phyloP scores from a whole-genome alignment of 2,888 invertebrate genomes.

The Terebella lapidaria region DNA sequence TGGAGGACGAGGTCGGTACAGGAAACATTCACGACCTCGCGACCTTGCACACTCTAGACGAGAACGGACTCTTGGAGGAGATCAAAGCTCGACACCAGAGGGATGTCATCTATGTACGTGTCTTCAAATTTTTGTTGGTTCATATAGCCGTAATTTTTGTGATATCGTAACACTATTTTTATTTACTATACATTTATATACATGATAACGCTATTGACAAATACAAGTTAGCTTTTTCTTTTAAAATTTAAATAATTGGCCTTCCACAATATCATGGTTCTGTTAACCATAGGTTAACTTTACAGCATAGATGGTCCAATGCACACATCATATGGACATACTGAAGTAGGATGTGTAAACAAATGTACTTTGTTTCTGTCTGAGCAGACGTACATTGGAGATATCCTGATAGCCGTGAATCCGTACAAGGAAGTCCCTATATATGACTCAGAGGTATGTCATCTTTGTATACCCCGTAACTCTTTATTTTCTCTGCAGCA shows the following conservation, averaged over 20 bases:
- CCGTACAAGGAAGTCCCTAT: slow-evolving; percentile 24
- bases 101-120: slow-evolving; percentile 34
- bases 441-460: slow-evolving; percentile 11
- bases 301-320: too few species aligned
- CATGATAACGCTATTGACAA: not conserved
- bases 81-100: slow-evolving; percentile 25
- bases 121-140: not conserved
- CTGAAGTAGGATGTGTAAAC: too few species aligned
- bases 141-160: too few species aligned
- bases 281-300: too few species aligned
- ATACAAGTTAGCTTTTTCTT: not conserved
- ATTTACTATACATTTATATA: not conserved
- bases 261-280: too few species aligned
- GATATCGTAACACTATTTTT: not conserved
- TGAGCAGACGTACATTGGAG: slow-evolving; percentile 29
- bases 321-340: not conserved
- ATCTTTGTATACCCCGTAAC: too few species aligned
- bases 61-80: slow-evolving; percentile 30
- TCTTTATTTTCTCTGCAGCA: too few species aligned
- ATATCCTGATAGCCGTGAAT: slow-evolving; percentile 26
- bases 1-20: too few species aligned
- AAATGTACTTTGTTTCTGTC: too few species aligned
- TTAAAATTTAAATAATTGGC: too few species aligned
- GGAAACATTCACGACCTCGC: slow-evolving; percentile 18
- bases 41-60: slow-evolving; percentile 26